Percentiles rank a stretch among this genome's conserved stretches.
phyloP scores from a whole-genome alignment of 2,888 invertebrate genomes.

The Apodemia hepburni region DNA sequence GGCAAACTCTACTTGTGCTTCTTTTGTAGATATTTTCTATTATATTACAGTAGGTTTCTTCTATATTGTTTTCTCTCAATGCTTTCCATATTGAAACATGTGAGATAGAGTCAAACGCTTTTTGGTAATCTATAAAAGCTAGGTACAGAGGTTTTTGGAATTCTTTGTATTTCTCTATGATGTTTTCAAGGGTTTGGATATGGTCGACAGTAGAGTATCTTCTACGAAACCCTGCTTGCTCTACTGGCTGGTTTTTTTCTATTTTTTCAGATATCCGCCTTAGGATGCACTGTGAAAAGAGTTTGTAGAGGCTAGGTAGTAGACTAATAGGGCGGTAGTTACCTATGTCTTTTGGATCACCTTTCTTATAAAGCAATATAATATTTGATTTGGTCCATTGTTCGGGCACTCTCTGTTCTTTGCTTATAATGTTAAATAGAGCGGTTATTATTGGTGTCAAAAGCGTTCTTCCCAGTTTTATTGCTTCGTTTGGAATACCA shows the following conservation, averaged over 20 bases:
- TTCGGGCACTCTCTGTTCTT: slow-evolving; percentile 6
- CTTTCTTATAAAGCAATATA: slow-evolving; percentile 16
- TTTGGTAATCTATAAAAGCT: slow-evolving; percentile 1
- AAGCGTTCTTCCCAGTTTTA: neutral
- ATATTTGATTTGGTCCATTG: slow-evolving; percentile 15
- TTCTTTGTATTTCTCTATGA: neutral
- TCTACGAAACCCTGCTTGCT: neutral
- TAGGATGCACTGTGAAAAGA: neutral
- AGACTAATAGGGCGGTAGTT: slow-evolving; percentile 2
- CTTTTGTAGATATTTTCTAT: neutral
- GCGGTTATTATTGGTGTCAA: neutral
- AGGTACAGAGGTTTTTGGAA: neutral
- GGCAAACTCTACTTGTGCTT: neutral
- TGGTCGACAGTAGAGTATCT: neutral
- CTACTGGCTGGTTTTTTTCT: neutral
- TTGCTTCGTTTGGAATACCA: neutral
- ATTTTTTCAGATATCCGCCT: neutral
- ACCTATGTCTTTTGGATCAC: slow-evolving; percentile 12
- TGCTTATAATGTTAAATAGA: neutral
- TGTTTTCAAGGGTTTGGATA: neutral
- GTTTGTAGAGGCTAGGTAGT: neutral
- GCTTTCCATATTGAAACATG: neutral
- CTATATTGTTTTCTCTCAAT: neutral
- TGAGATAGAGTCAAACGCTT: neutral
- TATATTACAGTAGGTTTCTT: neutral